Evolutionary conservation across 2,797 vertebrate genomes (phyloP).

Genomic region (Crypturellus tataupa): DNA sequence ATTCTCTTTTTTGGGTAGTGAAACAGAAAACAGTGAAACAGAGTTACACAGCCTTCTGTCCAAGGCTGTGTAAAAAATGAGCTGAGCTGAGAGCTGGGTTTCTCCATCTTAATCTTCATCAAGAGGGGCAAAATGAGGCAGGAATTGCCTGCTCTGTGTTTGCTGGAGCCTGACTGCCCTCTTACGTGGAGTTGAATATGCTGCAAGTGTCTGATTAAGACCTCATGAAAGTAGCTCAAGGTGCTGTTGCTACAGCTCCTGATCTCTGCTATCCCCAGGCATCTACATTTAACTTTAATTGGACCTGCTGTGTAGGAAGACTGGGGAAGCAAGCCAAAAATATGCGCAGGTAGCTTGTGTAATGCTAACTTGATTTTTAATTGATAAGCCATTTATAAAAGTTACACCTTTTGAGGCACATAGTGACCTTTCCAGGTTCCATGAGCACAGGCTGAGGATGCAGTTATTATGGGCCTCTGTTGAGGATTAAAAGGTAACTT

Average conservation of each 20-base stretch:
- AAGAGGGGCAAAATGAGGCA: not conserved
- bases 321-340: not conserved
- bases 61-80: not conserved
- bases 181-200: not conserved
- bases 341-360: not conserved
- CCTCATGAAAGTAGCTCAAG: not conserved
- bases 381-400: not conserved
- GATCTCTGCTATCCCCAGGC: not conserved
- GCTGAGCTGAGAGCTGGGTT: not conserved
- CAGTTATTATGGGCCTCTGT: not conserved
- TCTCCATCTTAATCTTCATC: not conserved
- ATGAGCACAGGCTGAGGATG: not conserved
- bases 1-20: not conserved
- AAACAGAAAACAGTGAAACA: not conserved
- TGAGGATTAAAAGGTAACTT: not conserved
- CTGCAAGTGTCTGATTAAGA: not conserved
- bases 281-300: not conserved
- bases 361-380: not conserved
- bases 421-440: not conserved
- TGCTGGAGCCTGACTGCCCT: constrained; percentile 53
- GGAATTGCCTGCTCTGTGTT: not conserved
- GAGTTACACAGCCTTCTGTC: not conserved
- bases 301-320: not conserved
- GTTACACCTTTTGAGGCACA: fast-evolving
- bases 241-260: not conserved